phyloP scores from a whole-genome alignment of 2,888 invertebrate genomes.

The Quadriops clusia region DNA sequence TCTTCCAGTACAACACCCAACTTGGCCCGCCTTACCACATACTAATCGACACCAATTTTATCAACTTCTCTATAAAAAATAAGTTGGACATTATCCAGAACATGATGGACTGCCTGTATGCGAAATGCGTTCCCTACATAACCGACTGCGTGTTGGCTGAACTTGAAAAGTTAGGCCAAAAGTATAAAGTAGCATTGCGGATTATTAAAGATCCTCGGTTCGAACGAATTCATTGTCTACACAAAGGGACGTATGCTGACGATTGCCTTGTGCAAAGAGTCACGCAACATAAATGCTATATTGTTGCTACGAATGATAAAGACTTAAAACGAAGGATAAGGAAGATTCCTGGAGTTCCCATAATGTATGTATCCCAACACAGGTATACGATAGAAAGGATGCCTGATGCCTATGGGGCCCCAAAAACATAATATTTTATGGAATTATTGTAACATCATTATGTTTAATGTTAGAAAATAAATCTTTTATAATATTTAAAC shows the following conservation, averaged over 20 bases:
- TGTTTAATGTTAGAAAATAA: too few species aligned
- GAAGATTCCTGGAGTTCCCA: slow-evolving; percentile 97
- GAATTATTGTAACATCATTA: too few species aligned
- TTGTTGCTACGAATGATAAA: slow-evolving; percentile 97
- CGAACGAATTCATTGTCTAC: slow-evolving; percentile 83
- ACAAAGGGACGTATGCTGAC: slow-evolving; percentile 98
- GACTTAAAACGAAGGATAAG: slow-evolving; percentile 90
- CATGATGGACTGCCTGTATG: slow-evolving; percentile 99
- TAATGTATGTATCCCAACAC: slow-evolving; percentile 92
- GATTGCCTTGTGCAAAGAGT: slow-evolving; percentile 95
- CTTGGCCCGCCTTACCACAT: slow-evolving; percentile 97
- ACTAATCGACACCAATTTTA: slow-evolving; percentile 93
- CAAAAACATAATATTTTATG: slow-evolving; percentile 41
- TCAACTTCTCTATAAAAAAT: slow-evolving; percentile 96
- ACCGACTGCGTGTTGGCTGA: slow-evolving; percentile 98
- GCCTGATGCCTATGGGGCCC: slow-evolving; percentile 98
- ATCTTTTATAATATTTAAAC: too few species aligned
- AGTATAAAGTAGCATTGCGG: slow-evolving; percentile 86
- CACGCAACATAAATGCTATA: slow-evolving; percentile 97
- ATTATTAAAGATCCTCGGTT: slow-evolving; percentile 92
- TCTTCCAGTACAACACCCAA: slow-evolving; percentile 96
- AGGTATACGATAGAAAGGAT: slow-evolving; percentile 93
- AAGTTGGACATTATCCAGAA: slow-evolving; percentile 92
- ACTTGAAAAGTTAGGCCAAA: slow-evolving; percentile 90
- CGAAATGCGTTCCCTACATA: slow-evolving; percentile 95